Percentiles rank a stretch among this genome's conserved stretches.
Conservation (phyloP, 2,797 vertebrate species). For the Mareca strepera region DNA sequence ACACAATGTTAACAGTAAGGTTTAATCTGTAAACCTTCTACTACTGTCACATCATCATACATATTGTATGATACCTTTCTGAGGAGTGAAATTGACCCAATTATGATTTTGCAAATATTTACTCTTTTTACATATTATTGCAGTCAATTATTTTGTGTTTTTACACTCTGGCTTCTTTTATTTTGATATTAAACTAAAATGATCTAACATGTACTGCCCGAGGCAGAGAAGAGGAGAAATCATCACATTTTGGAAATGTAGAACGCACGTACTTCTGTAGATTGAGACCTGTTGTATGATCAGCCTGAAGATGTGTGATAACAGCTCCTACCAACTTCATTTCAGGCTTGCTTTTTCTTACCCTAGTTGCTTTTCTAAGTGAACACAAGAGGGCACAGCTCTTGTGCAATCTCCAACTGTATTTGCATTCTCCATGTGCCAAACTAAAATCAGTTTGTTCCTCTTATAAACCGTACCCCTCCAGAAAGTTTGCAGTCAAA, state of each 20-base stretch:
- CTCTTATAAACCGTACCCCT: not conserved
- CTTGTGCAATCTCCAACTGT: not conserved
- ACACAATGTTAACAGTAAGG: not conserved
- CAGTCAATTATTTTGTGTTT: not conserved
- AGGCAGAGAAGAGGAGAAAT: not conserved
- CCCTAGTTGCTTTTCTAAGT: constrained; percentile 28
- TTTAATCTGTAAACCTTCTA: not conserved
- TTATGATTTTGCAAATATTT: not conserved
- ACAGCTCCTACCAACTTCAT: not conserved
- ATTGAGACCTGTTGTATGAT: not conserved
- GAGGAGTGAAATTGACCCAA: not conserved
- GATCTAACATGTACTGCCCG: not conserved
- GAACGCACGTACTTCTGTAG: fast-evolving
- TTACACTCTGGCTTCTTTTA: not conserved
- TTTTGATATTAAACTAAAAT: not conserved
- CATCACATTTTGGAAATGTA: not conserved
- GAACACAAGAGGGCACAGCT: constrained; percentile 77
- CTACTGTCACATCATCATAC: no score
- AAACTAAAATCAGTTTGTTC: not conserved
- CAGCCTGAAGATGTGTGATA: not conserved
- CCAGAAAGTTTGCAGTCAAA: not conserved
- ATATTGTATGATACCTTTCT: not conserved
- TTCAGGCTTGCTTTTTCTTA: not conserved
- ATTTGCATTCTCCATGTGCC: not conserved
- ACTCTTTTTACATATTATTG: not conserved